Conservation (phyloP, 2,797 vertebrate genomes). For the Eremophila alpestris region DNA sequence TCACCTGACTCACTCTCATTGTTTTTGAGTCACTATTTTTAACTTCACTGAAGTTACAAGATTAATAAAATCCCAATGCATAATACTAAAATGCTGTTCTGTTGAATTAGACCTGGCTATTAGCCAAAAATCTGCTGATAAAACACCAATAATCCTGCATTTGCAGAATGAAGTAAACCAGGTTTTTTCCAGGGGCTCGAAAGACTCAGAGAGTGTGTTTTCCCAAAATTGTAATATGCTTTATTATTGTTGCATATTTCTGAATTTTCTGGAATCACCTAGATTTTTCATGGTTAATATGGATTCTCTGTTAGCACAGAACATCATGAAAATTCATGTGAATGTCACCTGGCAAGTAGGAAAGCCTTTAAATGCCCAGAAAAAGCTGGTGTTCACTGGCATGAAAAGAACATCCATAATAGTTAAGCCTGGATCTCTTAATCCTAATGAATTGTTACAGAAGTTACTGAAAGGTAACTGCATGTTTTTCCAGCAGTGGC, state of each 20-base stretch:
- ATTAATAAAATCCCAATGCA: background rate
- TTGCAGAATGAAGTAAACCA: background rate
- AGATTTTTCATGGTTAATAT: background rate
- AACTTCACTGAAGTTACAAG: background rate
- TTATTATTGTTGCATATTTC: background rate
- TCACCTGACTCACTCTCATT: background rate
- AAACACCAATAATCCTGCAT: background rate
- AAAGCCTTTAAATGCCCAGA: background rate
- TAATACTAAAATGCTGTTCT: background rate
- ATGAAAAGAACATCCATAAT: background rate
- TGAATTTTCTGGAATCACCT: background rate
- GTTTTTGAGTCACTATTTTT: background rate
- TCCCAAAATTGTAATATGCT: background rate
- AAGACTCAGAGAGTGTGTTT: background rate
- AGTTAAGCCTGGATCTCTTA: background rate
- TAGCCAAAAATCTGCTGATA: background rate
- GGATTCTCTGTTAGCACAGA: background rate
- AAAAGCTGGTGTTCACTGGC: background rate
- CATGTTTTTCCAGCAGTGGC: background rate
- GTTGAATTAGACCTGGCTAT: background rate
- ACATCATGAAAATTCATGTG: background rate
- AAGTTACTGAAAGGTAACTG: slow-evolving; percentile 18
- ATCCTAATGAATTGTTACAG: background rate
- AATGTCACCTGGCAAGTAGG: background rate
- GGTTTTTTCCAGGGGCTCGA: background rate